These are phyloP conservation scores for Malurus elegans DNA, from an alignment of 2,113 vertebrate genomes.

Conservation along the genomic window DNA sequence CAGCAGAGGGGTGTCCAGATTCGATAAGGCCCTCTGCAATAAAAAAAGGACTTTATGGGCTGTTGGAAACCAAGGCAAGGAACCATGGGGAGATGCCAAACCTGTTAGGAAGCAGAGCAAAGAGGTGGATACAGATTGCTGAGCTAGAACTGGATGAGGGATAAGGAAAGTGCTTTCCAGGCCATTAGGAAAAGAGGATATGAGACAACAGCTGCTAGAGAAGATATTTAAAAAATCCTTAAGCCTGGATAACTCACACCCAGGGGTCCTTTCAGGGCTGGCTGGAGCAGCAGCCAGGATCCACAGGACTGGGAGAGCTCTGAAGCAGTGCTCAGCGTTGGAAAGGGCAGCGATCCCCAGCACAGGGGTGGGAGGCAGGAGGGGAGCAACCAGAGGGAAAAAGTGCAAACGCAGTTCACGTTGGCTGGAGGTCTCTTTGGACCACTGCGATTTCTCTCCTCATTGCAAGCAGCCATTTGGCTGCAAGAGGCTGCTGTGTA, in stretches of 20 bases:
- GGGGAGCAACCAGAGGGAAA: not conserved
- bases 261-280: not conserved
- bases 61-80: conserved; percentile 1
- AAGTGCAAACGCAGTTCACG: not conserved
- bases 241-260: conserved; percentile 8
- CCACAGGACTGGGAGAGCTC: not conserved
- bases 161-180: conserved; percentile 48
- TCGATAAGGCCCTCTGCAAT: not conserved
- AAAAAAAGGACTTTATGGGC: not conserved
- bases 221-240: conserved; percentile 7
- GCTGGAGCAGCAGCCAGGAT: not conserved
- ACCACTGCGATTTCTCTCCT: not conserved
- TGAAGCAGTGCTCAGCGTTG: rapidly evolving
- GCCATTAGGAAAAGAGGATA: conserved; percentile 4
- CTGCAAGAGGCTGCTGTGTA: not conserved
- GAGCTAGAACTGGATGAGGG: not conserved
- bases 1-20: conserved; percentile 24
- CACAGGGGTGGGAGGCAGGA: not conserved
- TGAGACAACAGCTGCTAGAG: conserved; percentile 40
- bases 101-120: not conserved
- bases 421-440: not conserved
- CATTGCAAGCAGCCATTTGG: not conserved
- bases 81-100: not conserved
- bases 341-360: rapidly evolving
- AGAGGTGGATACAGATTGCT: not conserved